Conservation (phyloP, 2,888 invertebrate genomes). For the Stenichneumon culpator region DNA sequence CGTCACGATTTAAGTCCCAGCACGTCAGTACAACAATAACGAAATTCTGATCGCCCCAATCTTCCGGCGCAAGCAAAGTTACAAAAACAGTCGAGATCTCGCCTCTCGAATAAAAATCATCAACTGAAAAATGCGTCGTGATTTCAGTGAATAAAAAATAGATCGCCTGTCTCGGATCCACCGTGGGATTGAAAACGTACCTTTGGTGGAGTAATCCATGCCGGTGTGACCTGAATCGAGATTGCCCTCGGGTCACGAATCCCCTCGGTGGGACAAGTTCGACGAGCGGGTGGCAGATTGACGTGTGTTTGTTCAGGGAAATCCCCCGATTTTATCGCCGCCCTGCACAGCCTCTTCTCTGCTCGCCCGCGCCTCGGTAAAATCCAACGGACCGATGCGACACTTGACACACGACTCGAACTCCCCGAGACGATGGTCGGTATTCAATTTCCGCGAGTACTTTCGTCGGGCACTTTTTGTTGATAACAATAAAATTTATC, state of each 20-base stretch:
- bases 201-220: conserved; percentile 80
- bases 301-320: conserved; percentile 1
- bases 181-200: conserved; percentile 67
- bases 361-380: background rate
- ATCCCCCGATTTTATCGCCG: conserved; percentile 15
- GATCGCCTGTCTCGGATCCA: background rate
- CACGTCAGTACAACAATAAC: background rate
- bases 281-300: conserved; percentile 12
- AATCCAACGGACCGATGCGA: conserved; percentile 7
- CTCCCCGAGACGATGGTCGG: background rate
- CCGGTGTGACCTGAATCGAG: conserved; percentile 65
- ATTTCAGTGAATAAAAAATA: background rate
- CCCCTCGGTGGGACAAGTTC: background rate
- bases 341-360: background rate
- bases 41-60: background rate
- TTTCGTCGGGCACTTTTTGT: background rate
- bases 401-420: conserved; percentile 20
- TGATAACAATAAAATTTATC: background rate
- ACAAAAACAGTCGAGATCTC: background rate
- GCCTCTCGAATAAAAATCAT: background rate
- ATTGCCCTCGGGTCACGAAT: conserved; percentile 59
- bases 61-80: background rate
- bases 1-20: background rate
- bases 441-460: background rate
- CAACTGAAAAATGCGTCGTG: background rate